These are phyloP conservation scores for Solea solea DNA, from an alignment of 2,113 vertebrate genomes.

Conservation along the genomic window DNA sequence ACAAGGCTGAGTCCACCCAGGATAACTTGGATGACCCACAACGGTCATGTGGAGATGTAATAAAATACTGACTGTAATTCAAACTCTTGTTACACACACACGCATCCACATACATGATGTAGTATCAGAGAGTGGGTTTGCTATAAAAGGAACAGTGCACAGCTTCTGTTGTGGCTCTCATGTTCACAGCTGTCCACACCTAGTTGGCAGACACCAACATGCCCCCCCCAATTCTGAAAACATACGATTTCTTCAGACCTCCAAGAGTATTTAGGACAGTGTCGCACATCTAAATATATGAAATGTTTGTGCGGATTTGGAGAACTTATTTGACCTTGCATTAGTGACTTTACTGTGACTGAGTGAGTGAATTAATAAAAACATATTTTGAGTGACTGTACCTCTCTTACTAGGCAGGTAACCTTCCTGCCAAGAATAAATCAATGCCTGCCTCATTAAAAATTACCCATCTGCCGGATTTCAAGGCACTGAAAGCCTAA, in stretches of 20 bases:
- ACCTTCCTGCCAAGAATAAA: slow-evolving; percentile 44
- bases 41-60: slow-evolving; percentile 39
- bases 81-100: background rate
- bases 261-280: background rate
- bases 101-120: background rate
- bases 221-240: slow-evolving; percentile 26
- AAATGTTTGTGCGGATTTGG: background rate
- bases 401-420: slow-evolving; percentile 20
- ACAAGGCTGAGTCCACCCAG: no score
- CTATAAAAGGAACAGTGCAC: slow-evolving; percentile 53
- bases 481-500: slow-evolving; percentile 27
- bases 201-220: slow-evolving; percentile 50
- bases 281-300: no score
- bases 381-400: slow-evolving; percentile 16
- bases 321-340: slow-evolving; percentile 11
- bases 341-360: background rate
- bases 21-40: slow-evolving; percentile 20
- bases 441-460: slow-evolving; percentile 51
- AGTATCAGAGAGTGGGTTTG: slow-evolving; percentile 30
- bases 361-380: slow-evolving; percentile 10
- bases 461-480: slow-evolving; percentile 30
- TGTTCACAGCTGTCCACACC: slow-evolving; percentile 61
- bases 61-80: slow-evolving; percentile 43
- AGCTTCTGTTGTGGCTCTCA: slow-evolving; percentile 53
- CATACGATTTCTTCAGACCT: slow-evolving; percentile 2